phyloP scores from a whole-genome alignment of 2,113 vertebrate species.

The Verasper variegatus region DNA sequence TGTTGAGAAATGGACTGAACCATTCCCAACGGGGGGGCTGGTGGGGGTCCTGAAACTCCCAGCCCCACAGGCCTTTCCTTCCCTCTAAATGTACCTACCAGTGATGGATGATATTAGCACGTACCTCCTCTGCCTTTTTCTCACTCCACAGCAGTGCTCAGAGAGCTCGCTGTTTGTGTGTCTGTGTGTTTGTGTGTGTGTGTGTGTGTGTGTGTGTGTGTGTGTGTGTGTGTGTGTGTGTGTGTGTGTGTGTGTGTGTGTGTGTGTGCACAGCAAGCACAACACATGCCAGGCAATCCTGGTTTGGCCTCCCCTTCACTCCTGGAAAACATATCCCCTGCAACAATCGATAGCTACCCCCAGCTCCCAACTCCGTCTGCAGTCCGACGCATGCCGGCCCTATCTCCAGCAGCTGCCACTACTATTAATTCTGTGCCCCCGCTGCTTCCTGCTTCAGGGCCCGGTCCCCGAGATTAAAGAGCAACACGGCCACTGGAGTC shows the following conservation, averaged over 20 bases:
- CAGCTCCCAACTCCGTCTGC: slow-evolving; percentile 46
- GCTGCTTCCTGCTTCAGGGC: slow-evolving; percentile 51
- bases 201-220: too few relatives aligned
- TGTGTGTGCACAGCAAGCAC: slow-evolving; percentile 27
- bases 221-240: slow-evolving; percentile 13
- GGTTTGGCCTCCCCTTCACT: slow-evolving; percentile 37
- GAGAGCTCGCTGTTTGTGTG: slow-evolving; percentile 14
- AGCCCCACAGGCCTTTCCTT: slow-evolving; percentile 42
- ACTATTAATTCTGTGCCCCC: slow-evolving; percentile 66
- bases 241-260: slow-evolving; percentile 35
- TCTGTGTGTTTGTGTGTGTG: slow-evolving; percentile 24
- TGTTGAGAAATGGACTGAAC: slow-evolving; percentile 75
- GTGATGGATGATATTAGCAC: slow-evolving; percentile 71
- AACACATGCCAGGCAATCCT: slow-evolving; percentile 56
- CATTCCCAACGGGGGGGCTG: slow-evolving; percentile 51
- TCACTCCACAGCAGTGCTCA: slow-evolving; percentile 47
- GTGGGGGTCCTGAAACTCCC: slow-evolving; percentile 59
- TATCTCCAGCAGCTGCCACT: slow-evolving; percentile 47
- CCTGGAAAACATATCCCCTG: slow-evolving; percentile 58
- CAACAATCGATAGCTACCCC: slow-evolving; percentile 67
- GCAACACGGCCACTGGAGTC: slow-evolving; percentile 51
- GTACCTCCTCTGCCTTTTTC: slow-evolving; percentile 59
- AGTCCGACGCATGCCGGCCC: slow-evolving; percentile 32
- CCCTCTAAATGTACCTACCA: slow-evolving; percentile 57
- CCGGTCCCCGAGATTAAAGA: slow-evolving; percentile 62